Percentiles rank a stretch among this genome's conserved stretches.
Conservation (phyloP, 1,140 invertebrate species). For the Pseudomyrmex gracilis region DNA sequence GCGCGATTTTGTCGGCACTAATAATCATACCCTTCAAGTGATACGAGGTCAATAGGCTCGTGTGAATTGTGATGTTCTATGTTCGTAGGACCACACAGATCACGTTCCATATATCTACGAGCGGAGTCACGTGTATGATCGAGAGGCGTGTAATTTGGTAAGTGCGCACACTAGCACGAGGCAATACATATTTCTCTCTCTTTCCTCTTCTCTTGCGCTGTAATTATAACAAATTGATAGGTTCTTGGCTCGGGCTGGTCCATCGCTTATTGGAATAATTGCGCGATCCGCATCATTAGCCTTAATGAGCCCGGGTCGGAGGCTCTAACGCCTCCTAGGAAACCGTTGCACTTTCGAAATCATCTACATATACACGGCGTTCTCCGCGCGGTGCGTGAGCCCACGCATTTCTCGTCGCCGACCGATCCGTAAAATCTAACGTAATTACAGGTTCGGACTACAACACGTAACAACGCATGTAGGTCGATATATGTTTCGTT, state of each 20-base stretch:
- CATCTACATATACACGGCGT: slow-evolving; percentile 40
- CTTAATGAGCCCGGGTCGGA: slow-evolving; percentile 75
- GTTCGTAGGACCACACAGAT: slow-evolving; percentile 10
- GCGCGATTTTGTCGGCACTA: slow-evolving; percentile 5
- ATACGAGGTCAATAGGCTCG: slow-evolving; percentile 2
- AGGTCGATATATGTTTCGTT: slow-evolving; percentile 21
- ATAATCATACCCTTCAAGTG: slow-evolving; percentile 3
- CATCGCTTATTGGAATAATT: slow-evolving; percentile 76
- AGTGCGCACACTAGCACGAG: slow-evolving; percentile 51
- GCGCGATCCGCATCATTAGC: slow-evolving; percentile 76
- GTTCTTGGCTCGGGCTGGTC: slow-evolving; percentile 65
- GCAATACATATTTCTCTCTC: slow-evolving; percentile 43
- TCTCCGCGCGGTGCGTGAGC: slow-evolving; percentile 41
- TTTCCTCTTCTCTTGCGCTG: slow-evolving; percentile 23
- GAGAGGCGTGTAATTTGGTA: slow-evolving; percentile 65
- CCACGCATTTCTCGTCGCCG: slow-evolving; percentile 54
- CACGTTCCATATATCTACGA: neutral
- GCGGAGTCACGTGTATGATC: slow-evolving; percentile 22
- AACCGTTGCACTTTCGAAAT: slow-evolving; percentile 71
- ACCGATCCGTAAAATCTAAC: slow-evolving; percentile 65
- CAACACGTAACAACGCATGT: slow-evolving; percentile 8
- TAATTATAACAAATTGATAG: slow-evolving; percentile 82
- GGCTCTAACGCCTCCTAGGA: slow-evolving; percentile 47
- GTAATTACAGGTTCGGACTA: slow-evolving; percentile 54
- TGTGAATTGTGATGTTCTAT: slow-evolving; percentile 9